These are phyloP conservation scores for Pipistrellus pipistrellus DNA, from an alignment of 2,797 vertebrate species.

Conservation along the genomic window DNA sequence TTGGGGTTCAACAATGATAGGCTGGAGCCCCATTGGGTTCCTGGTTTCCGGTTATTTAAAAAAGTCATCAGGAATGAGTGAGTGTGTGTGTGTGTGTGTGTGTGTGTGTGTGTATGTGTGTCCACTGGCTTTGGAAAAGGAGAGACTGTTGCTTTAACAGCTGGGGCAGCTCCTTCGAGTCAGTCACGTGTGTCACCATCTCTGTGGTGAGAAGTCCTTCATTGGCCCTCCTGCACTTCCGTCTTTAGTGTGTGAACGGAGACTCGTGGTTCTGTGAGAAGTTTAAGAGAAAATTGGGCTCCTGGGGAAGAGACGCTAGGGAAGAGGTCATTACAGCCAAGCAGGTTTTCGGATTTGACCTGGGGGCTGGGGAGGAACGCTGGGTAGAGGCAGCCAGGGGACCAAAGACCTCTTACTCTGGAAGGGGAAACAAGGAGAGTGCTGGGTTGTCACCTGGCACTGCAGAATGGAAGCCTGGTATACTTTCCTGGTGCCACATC, in stretches of 20 bases:
- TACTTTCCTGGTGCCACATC: not conserved
- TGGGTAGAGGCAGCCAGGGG: not conserved
- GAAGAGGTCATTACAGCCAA: not conserved
- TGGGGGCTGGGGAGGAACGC: not conserved
- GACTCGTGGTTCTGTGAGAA: not conserved
- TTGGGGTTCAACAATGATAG: not conserved
- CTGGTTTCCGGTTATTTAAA: conserved; percentile 1
- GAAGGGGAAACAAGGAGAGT: not conserved
- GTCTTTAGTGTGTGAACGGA: not conserved
- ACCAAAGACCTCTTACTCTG: not conserved
- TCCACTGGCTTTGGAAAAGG: not conserved
- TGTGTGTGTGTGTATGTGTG: not conserved
- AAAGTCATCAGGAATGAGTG: not conserved
- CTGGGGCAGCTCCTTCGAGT: not conserved
- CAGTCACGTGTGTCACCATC: not conserved
- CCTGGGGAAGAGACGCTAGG: not conserved
- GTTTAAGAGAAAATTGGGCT: not conserved
- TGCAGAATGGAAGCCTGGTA: not conserved
- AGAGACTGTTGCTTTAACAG: not conserved
- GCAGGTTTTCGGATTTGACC: not conserved
- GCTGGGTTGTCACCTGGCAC: not conserved
- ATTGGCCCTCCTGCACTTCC: rapidly evolving
- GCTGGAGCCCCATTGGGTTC: not conserved
- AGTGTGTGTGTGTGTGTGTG: not conserved
- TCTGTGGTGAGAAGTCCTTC: not conserved